These are phyloP conservation scores for Penaeus monodon DNA, from an alignment of 2,888 invertebrate genomes.

Conservation along the genomic window DNA sequence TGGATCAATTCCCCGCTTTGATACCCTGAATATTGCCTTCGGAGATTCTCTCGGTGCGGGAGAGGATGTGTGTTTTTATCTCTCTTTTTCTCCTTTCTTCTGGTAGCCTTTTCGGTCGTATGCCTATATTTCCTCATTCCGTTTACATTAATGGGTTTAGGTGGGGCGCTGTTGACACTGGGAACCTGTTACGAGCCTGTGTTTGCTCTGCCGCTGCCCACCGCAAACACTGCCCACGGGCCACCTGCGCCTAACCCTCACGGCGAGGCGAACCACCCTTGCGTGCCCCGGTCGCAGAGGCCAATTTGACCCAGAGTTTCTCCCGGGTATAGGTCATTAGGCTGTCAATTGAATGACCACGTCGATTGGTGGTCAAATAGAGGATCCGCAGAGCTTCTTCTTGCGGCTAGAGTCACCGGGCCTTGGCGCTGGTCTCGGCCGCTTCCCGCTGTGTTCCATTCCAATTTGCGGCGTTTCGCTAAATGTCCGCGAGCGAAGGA, in stretches of 20 bases:
- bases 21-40: too few species aligned
- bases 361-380: slow-evolving; percentile 51
- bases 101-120: too few species aligned
- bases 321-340: slow-evolving; percentile 49
- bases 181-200: slow-evolving; percentile 37
- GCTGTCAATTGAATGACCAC: slow-evolving; percentile 49
- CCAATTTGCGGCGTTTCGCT: too few species aligned
- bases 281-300: not conserved
- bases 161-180: slow-evolving; percentile 34
- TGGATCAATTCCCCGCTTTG: too few species aligned
- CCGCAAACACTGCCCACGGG: slow-evolving; percentile 45
- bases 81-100: too few species aligned
- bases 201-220: slow-evolving; percentile 44
- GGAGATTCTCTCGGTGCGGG: too few species aligned
- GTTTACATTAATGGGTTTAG: slow-evolving; percentile 36
- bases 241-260: slow-evolving; percentile 21
- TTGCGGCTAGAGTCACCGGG: not conserved
- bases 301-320: slow-evolving; percentile 16
- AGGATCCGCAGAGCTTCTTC: slow-evolving; percentile 40
- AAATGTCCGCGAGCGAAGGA: too few species aligned
- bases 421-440: not conserved
- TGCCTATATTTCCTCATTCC: not conserved
- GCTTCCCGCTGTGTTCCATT: slow-evolving; percentile 15
- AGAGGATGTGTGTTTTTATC: too few species aligned
- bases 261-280: slow-evolving; percentile 12